A percentile compares a stretch with the other conserved stretches of the same genome.
Conservation (phyloP, 2,888 invertebrate species). For the Clitarchus hookeri region DNA sequence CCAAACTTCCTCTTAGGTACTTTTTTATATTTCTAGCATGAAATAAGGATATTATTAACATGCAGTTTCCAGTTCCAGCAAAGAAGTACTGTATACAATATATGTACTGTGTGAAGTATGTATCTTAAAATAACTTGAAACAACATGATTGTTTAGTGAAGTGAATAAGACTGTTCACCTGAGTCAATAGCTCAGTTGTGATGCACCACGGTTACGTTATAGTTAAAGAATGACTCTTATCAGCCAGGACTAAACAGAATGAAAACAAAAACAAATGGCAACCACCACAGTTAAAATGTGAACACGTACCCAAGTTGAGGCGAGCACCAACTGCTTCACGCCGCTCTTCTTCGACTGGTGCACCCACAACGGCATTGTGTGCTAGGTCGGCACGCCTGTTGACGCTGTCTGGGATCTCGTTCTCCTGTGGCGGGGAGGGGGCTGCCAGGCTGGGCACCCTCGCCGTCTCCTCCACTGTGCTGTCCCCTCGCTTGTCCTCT, state of each 20-base stretch:
- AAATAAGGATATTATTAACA: too few relatives aligned
- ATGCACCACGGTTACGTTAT: background rate
- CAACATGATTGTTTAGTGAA: too few relatives aligned
- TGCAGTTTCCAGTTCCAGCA: too few relatives aligned
- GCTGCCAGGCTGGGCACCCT: constrained; percentile 45
- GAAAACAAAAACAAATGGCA: too few relatives aligned
- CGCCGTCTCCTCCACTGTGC: constrained; percentile 30
- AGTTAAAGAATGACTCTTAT: background rate
- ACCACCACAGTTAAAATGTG: background rate
- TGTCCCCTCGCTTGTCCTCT: constrained; percentile 32
- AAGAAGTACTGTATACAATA: too few relatives aligned
- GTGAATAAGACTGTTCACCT: too few relatives aligned
- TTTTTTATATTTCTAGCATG: too few relatives aligned
- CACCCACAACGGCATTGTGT: constrained; percentile 60
- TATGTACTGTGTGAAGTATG: too few relatives aligned
- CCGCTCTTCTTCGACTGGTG: constrained; percentile 58
- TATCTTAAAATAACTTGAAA: too few relatives aligned
- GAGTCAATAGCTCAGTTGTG: background rate
- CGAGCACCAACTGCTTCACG: constrained; percentile 60
- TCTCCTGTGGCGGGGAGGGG: constrained; percentile 73
- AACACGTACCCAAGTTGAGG: constrained; percentile 67
- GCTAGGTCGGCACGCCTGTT: constrained; percentile 53
- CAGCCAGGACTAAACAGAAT: too few relatives aligned
- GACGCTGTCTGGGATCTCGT: constrained; percentile 64
- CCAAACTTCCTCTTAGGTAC: too few relatives aligned